Evolutionary conservation across 35 echinoderm and acorn worm genomes (phyloP).

Genomic region (Acanthaster planci): DNA sequence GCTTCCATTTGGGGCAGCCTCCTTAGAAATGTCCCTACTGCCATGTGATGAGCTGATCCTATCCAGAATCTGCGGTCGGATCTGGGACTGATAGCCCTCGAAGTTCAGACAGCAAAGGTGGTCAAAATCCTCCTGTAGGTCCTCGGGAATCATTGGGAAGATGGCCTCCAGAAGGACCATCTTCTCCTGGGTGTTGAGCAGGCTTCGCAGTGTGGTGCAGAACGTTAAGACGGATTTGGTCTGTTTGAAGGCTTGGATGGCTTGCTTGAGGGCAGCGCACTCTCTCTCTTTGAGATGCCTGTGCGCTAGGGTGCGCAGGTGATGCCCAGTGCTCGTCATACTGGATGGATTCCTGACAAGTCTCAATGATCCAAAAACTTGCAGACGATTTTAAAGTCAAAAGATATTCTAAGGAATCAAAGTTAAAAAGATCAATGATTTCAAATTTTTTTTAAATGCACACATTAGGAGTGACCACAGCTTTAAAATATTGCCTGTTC

Average conservation of each 20-base stretch:
- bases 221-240: slow-evolving; percentile 76
- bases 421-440: too few relatives aligned
- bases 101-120: slow-evolving; percentile 80
- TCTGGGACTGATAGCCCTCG: slow-evolving; percentile 16
- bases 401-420: too few relatives aligned
- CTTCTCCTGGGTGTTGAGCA: slow-evolving; percentile 78
- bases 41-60: background rate
- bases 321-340: slow-evolving; percentile 45
- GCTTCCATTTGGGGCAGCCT: background rate
- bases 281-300: slow-evolving; percentile 67
- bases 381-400: too few relatives aligned
- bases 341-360: background rate
- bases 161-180: slow-evolving; percentile 57
- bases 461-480: too few relatives aligned
- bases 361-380: too few relatives aligned
- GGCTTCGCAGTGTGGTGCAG: slow-evolving; percentile 71
- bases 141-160: slow-evolving; percentile 68
- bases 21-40: background rate
- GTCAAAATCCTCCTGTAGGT: slow-evolving; percentile 77
- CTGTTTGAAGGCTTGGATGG: slow-evolving; percentile 68
- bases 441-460: too few relatives aligned
- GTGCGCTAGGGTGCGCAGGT: slow-evolving; percentile 71
- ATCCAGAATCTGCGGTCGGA: background rate
- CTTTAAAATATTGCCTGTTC: too few relatives aligned
- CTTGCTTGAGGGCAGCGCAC: slow-evolving; percentile 75